Evolutionary conservation across 2,797 vertebrate species (phyloP).

Genomic region (Tiaroga cobitis): DNA sequence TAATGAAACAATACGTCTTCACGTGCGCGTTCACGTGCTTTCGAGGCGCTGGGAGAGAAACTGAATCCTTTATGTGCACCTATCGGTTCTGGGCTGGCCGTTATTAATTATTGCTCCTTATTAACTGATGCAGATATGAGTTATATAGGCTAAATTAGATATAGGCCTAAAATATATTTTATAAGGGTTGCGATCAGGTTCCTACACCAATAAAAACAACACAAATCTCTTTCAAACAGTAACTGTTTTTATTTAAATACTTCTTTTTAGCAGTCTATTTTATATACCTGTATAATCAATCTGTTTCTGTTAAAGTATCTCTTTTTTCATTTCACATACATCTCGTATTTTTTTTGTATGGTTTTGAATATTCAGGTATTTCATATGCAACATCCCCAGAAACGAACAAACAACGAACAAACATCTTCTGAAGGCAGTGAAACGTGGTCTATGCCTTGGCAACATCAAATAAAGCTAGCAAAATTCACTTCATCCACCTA

Average conservation of each 20-base stretch:
- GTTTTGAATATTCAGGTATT: constrained; percentile 67
- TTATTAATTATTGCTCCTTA: not conserved
- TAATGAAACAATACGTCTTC: constrained; percentile 64
- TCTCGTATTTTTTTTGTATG: constrained; percentile 69
- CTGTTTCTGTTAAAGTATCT: constrained; percentile 84
- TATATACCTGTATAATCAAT: constrained; percentile 70
- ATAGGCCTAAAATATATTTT: too few relatives aligned
- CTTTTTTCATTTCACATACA: constrained; percentile 78
- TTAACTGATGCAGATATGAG: too few relatives aligned
- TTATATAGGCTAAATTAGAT: too few relatives aligned
- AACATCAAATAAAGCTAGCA: constrained; percentile 80
- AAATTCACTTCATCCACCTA: constrained; percentile 67
- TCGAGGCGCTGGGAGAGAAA: constrained; percentile 20
- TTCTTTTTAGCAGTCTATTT: constrained; percentile 85
- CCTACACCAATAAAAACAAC: constrained; percentile 72
- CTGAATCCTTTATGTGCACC: not conserved
- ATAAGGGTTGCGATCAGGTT: too few relatives aligned
- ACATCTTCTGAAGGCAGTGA: constrained; percentile 86
- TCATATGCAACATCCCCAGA: constrained; percentile 76
- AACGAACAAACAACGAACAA: constrained; percentile 75
- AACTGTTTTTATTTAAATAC: constrained; percentile 87
- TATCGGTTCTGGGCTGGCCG: not conserved
- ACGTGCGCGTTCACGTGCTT: constrained; percentile 47
- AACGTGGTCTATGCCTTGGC: constrained; percentile 78
- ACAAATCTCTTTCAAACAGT: constrained; percentile 86